Evolutionary conservation across 2,888 invertebrate species (phyloP).

Genomic region (Meloe dianella): DNA sequence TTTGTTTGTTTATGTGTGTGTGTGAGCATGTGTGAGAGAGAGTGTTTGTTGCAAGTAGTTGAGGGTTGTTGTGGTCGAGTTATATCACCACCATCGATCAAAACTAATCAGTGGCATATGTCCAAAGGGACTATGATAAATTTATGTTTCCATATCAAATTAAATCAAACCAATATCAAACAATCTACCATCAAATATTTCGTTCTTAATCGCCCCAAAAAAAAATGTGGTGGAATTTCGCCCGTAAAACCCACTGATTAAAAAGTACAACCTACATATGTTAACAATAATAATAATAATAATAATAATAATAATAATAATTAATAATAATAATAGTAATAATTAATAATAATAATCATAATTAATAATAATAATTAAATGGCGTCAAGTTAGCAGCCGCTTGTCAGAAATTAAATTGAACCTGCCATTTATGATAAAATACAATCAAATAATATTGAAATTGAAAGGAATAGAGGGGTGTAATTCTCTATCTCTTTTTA

Average conservation of each 20-base stretch:
- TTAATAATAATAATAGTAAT: too few species aligned
- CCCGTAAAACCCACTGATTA: too few species aligned
- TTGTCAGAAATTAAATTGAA: not conserved
- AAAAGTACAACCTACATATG: too few species aligned
- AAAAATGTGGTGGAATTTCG: too few species aligned
- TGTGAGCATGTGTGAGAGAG: too few species aligned
- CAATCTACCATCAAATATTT: slow-evolving; percentile 11
- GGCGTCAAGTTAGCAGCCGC: not conserved
- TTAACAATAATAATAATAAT: too few species aligned
- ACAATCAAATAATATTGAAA: slow-evolving; percentile 1
- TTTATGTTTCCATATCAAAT: slow-evolving; percentile 24
- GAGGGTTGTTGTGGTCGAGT: slow-evolving; percentile 9
- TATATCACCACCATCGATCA: slow-evolving; percentile 31
- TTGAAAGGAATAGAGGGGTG: not conserved
- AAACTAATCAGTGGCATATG: slow-evolving; percentile 36
- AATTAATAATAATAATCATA: too few species aligned
- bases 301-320: too few species aligned
- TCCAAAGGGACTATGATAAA: slow-evolving; percentile 29
- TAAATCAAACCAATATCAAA: slow-evolving; percentile 27
- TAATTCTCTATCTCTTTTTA: not conserved
- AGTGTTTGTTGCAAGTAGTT: not conserved
- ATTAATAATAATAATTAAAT: not conserved
- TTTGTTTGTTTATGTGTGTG: too few species aligned
- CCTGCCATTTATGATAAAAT: not conserved
- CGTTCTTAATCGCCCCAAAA: too few species aligned